These are phyloP conservation scores for Mungos mungo DNA, from an alignment of 2,113 vertebrate species.

Conservation along the genomic window DNA sequence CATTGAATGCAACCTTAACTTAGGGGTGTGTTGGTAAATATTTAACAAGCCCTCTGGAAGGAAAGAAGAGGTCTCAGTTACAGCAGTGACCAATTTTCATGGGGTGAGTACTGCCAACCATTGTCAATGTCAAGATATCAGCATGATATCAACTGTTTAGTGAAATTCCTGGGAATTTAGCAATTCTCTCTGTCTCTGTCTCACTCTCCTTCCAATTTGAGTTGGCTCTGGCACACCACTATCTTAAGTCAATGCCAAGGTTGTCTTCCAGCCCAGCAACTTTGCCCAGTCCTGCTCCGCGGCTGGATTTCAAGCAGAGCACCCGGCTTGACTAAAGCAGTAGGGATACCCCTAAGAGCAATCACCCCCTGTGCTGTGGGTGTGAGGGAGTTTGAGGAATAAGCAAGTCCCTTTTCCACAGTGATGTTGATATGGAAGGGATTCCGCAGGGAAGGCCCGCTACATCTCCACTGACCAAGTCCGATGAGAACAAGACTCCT, in stretches of 20 bases:
- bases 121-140: not conserved
- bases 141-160: not conserved
- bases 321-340: not conserved
- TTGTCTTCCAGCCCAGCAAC: not conserved
- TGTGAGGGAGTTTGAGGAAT: not conserved
- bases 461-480: not conserved
- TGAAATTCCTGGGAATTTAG: not conserved
- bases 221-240: not conserved
- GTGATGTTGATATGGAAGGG: not conserved
- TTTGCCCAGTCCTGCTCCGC: not conserved
- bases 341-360: not conserved
- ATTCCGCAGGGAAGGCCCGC: not conserved
- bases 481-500: not conserved
- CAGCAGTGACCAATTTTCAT: not conserved
- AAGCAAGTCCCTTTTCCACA: not conserved
- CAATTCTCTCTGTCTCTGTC: not conserved
- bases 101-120: not conserved
- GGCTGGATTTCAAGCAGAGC: not conserved
- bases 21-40: not conserved
- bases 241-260: not conserved
- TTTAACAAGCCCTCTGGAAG: not conserved
- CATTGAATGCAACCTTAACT: not conserved
- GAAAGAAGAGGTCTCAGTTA: not conserved
- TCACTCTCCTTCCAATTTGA: not conserved
- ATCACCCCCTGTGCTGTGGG: not conserved